Conservation (phyloP, 2,888 invertebrate species). For the Ommatoiulus sabulosus region DNA sequence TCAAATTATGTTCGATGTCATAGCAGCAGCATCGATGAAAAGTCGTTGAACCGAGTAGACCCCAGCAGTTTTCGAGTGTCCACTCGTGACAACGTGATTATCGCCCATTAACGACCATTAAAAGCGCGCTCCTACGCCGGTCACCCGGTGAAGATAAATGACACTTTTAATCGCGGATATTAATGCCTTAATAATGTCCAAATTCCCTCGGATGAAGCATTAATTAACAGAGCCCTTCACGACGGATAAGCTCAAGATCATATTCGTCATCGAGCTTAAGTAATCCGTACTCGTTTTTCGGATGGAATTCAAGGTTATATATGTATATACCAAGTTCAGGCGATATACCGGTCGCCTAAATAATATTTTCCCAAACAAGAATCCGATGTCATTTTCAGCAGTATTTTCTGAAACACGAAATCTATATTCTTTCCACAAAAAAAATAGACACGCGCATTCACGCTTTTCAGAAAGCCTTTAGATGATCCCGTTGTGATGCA, state of each 20-base stretch:
- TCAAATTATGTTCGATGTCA: neutral
- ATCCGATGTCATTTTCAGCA: too few relatives aligned
- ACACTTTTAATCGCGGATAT: neutral
- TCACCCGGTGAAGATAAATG: neutral
- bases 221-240: neutral
- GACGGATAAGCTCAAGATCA: neutral
- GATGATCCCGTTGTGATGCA: too few relatives aligned
- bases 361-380: too few relatives aligned
- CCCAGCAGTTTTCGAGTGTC: neutral
- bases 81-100: slow-evolving; percentile 33
- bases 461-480: too few relatives aligned
- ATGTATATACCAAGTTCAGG: too few relatives aligned
- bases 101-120: neutral
- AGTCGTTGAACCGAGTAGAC: slow-evolving; percentile 9
- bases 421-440: too few relatives aligned
- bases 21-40: neutral
- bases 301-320: too few relatives aligned
- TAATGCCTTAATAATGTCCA: slow-evolving; percentile 4
- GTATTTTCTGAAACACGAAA: too few relatives aligned
- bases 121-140: neutral
- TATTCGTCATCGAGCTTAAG: too few relatives aligned
- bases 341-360: too few relatives aligned
- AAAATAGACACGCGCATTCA: too few relatives aligned
- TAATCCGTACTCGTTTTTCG: too few relatives aligned
- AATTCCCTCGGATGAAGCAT: neutral